Evolutionary conservation across 1,140 invertebrate species (phyloP).

Genomic region (Triops cancriformis): DNA sequence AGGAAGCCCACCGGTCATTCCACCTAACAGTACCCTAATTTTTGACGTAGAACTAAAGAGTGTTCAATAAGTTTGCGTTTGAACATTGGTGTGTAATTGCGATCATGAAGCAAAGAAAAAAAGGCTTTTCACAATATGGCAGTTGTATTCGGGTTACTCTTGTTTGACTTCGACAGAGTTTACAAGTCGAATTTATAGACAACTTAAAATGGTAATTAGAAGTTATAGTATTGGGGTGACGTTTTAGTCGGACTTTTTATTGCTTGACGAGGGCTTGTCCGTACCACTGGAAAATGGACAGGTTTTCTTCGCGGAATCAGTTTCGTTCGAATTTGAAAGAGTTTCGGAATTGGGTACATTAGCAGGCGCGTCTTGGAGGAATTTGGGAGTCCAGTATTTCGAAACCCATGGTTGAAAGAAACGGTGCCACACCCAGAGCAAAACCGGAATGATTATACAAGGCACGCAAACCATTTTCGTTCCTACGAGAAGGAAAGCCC

Average conservation of each 20-base stretch:
- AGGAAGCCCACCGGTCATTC: slow-evolving; percentile 71
- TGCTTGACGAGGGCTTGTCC: not conserved
- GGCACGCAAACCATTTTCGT: slow-evolving; percentile 65
- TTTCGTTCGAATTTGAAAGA: not conserved
- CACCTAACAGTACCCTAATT: slow-evolving; percentile 67
- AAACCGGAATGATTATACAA: slow-evolving; percentile 62
- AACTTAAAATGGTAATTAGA: too few relatives aligned
- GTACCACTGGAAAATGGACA: not conserved
- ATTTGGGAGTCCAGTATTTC: slow-evolving; percentile 59
- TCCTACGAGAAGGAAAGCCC: not conserved
- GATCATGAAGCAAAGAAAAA: not conserved
- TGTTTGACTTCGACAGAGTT: not conserved
- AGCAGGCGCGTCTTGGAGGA: not conserved
- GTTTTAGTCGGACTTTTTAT: not conserved
- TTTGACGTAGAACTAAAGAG: slow-evolving; percentile 82
- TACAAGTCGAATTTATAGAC: too few relatives aligned
- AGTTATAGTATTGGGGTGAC: not conserved
- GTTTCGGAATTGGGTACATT: not conserved
- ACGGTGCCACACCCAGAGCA: slow-evolving; percentile 65
- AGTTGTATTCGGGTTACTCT: not conserved
- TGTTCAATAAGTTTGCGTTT: slow-evolving; percentile 52
- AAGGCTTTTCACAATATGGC: not conserved
- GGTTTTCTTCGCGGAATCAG: not conserved
- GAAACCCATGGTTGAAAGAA: slow-evolving; percentile 62
- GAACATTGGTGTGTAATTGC: slow-evolving; percentile 11